Percentiles rank a stretch among this genome's conserved stretches.
These are phyloP conservation scores for Oligia fasciuncula DNA, from an alignment of 2,888 invertebrate genomes.

Conservation along the genomic window DNA sequence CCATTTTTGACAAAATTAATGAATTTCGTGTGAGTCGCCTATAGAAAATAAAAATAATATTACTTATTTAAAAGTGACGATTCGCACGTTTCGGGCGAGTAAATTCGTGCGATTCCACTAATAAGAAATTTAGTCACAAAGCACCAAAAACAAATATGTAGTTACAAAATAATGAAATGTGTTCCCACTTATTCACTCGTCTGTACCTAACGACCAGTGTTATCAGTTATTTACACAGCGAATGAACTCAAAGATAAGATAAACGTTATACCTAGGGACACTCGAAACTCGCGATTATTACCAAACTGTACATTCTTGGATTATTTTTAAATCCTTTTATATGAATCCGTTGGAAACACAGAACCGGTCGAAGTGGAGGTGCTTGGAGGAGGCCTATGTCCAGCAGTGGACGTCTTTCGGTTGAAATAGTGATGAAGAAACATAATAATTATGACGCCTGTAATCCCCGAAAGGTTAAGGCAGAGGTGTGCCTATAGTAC, in stretches of 20 bases:
- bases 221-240: conserved; percentile 86
- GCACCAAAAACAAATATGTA: conserved; percentile 18
- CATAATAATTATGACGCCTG: no score
- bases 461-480: no score
- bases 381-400: not conserved
- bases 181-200: conserved; percentile 55
- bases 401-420: not conserved
- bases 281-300: conserved; percentile 54
- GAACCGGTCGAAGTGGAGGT: not conserved
- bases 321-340: conserved; percentile 22
- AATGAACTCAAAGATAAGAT: conserved; percentile 84
- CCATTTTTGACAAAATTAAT: no score
- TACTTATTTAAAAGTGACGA: no score
- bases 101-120: no score
- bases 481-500: no score
- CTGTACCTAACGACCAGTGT: conserved; percentile 67
- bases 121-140: not conserved
- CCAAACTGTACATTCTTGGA: conserved; percentile 45
- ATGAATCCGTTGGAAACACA: not conserved
- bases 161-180: conserved; percentile 23
- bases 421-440: no score
- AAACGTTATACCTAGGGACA: conserved; percentile 72
- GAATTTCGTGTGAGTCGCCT: no score
- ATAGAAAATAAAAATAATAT: no score
- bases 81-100: no score